Base-by-base conservation (phyloP, 2,888 invertebrate species). In the Eupithecia subfuscata region DNA sequence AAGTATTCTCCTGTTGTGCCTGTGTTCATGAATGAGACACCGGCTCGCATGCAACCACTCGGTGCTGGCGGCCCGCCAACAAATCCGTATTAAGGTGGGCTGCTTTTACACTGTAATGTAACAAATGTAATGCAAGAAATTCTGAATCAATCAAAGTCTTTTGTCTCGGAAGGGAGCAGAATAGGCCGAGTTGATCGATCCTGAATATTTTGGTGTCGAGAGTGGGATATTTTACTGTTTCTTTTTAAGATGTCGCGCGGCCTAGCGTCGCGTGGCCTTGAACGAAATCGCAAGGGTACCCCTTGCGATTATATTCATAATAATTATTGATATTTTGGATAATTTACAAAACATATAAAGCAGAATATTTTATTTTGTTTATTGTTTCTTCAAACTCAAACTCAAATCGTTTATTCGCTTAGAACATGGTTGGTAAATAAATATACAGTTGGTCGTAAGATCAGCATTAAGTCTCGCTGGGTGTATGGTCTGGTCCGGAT, bases 61-160 rank as follows among this genome's bases (percentile, higher is more conserved):
- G 69, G 81, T 70, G 85, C 83, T 93, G 93, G 93, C 92, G 86
- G 84, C 78, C 83, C 84, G 92, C 93, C 93, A 93, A 85, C 87
- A 83, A 84, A 86, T 85, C 86, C 86, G 84, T 86, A 88, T 87
- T 86, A 86, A 83, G 81, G 82, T 78, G 74, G 79, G 77, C 75
- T 63, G 63, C 43, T 78, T 79, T 90, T 84, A 90, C 87, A 90
- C 88, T 78, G 85, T 52, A 76, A 69, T 77, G 84, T 84, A 84
- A 82, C 80, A 3, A 3, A 30, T 30, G 40, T 63, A 48, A 14
- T 18, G n/a, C 18, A 48, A 52, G 63, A 64, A 18, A 34, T 34
- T 64, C 16, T 64, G 16, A 7, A 16, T 64, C 34, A 34, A 34
- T 64, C 18, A 34, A 14, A 9, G 9, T 9, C 8, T 34, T 64